Percentiles rank a stretch among this genome's conserved stretches.
phyloP scores from a whole-genome alignment of 2,797 vertebrate genomes.

The Sebastes taczanowskii region DNA sequence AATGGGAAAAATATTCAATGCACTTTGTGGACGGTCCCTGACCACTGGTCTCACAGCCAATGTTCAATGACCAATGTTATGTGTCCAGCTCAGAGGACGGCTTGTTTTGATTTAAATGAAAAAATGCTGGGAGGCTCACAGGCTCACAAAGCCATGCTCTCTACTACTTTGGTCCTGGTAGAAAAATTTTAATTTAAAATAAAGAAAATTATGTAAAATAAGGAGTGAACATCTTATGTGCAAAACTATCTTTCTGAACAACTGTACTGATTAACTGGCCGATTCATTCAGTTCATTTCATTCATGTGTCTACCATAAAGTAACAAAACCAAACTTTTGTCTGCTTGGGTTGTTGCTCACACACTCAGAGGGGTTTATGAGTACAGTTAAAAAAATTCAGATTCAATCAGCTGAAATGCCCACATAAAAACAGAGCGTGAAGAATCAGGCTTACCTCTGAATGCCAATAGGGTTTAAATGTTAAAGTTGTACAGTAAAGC shows the following conservation, averaged over 20 bases:
- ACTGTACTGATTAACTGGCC: neutral
- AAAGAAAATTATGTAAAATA: neutral
- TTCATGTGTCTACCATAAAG: neutral
- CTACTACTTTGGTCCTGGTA: neutral
- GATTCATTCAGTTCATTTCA: neutral
- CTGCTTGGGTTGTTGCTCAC: neutral
- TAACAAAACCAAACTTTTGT: neutral
- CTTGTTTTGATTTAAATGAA: no score
- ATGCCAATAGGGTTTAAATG: conserved; percentile 41
- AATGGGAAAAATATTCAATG: no score
- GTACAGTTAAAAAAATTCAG: neutral
- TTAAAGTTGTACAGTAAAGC: conserved; percentile 29
- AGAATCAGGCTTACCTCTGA: conserved; percentile 1
- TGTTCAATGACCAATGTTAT: no score
- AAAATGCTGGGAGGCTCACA: neutral
- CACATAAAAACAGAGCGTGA: neutral
- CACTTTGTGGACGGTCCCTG: no score
- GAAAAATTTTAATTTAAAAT: neutral
- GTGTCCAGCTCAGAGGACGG: no score
- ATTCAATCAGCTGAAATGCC: neutral
- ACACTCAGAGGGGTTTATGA: neutral
- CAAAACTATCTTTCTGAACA: neutral
- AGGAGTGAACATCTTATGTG: neutral
- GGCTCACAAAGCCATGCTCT: neutral
- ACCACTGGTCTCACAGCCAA: no score